Percentiles rank a stretch among this genome's conserved stretches.
These are phyloP conservation scores for Acleris cristana DNA, from an alignment of 2,888 invertebrate genomes.

Conservation along the genomic window DNA sequence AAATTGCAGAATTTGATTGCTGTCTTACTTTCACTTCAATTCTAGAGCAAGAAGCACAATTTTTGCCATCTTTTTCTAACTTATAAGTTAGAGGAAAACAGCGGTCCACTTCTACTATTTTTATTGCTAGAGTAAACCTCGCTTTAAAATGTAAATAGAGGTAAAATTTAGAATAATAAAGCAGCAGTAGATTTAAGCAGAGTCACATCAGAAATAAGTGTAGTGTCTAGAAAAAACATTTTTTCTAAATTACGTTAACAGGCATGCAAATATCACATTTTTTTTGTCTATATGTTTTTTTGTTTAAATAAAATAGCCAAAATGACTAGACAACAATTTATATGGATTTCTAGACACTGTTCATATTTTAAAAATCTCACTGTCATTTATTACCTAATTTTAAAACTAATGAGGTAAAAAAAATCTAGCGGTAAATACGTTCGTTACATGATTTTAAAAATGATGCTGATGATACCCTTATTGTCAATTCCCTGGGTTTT, in stretches of 20 bases:
- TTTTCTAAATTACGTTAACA: no score
- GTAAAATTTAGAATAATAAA: constrained; percentile 8
- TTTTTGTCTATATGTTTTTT: not conserved
- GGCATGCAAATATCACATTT: constrained; percentile 9
- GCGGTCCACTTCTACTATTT: no score
- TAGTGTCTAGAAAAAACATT: constrained; percentile 13
- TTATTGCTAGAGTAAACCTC: no score
- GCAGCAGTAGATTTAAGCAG: constrained; percentile 51
- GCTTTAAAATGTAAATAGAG: not conserved
- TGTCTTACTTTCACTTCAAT: no score
- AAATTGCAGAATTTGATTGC: no score
- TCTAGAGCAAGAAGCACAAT: no score
- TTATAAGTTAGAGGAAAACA: no score
- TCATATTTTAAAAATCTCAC: not conserved
- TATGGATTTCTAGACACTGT: not conserved
- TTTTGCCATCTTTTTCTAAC: no score
- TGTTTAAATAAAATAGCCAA: no score
- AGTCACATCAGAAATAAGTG: not conserved
- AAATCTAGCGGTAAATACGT: constrained; percentile 20
- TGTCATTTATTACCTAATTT: not conserved
- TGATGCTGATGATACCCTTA: constrained; percentile 50
- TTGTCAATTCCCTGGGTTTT: constrained; percentile 65
- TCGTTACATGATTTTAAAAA: constrained; percentile 19
- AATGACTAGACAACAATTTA: not conserved
- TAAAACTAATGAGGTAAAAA: constrained; percentile 15